Evolutionary conservation across 2,797 vertebrate genomes (phyloP).

Genomic region (Anas flavirostris): DNA sequence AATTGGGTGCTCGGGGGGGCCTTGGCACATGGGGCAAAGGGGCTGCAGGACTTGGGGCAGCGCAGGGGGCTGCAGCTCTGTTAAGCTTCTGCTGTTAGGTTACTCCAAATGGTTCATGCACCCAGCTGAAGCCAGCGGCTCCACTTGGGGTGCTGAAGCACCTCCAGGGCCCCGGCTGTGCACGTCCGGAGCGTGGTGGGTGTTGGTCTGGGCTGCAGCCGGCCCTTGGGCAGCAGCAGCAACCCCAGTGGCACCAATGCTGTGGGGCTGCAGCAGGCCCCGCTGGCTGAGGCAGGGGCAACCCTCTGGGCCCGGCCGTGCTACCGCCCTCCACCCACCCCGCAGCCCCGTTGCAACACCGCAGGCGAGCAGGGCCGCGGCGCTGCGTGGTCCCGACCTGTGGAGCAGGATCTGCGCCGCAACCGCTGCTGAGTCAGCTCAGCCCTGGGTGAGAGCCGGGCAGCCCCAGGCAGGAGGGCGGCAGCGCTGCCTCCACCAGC

Average conservation of each 20-base stretch:
- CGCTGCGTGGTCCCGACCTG: too few species aligned
- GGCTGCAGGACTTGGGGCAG: background rate
- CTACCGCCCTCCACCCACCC: fast-evolving
- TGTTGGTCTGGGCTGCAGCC: background rate
- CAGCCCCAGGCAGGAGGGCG: too few species aligned
- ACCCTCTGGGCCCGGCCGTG: too few species aligned
- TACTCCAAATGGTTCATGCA: fast-evolving
- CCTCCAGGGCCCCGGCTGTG: fast-evolving
- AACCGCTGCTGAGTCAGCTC: background rate
- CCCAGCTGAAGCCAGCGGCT: fast-evolving
- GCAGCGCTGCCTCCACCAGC: background rate
- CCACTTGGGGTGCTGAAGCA: background rate
- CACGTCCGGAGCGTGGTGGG: fast-evolving
- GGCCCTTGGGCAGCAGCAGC: background rate
- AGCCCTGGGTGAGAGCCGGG: background rate
- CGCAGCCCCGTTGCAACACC: fast-evolving
- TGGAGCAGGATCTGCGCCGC: too few species aligned
- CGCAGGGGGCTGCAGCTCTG: fast-evolving
- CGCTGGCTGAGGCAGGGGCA: fast-evolving
- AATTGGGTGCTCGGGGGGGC: too few species aligned
- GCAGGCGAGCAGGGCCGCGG: too few species aligned
- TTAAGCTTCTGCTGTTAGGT: background rate
- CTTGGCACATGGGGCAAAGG: too few species aligned
- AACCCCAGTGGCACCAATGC: too few species aligned
- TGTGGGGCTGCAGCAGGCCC: too few species aligned